Conservation (phyloP, 92 coral and sea anemone genomes). For the Pocillopora grandis region DNA sequence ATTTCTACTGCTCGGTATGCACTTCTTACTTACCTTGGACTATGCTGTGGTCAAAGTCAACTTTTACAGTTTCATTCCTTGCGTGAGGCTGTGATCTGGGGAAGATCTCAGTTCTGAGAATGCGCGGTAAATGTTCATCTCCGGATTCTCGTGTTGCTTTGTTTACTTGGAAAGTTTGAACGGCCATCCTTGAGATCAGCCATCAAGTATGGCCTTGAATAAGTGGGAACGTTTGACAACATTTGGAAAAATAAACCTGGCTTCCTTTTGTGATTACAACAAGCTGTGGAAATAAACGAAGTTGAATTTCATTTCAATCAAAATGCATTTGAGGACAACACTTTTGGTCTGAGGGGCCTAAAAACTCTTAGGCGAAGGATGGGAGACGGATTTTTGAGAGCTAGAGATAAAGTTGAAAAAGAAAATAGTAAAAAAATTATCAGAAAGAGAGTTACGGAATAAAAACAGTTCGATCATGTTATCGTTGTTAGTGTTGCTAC, state of each 20-base stretch:
- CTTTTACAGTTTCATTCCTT: neutral
- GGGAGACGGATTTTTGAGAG: too few relatives aligned
- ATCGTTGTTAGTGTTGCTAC: too few relatives aligned
- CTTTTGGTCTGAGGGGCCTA: too few relatives aligned
- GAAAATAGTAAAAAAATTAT: too few relatives aligned
- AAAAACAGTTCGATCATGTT: too few relatives aligned
- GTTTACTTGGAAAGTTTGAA: constrained; percentile 4
- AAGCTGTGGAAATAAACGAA: neutral
- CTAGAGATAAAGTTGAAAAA: too few relatives aligned
- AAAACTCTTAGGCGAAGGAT: too few relatives aligned
- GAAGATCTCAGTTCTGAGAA: constrained; percentile 19
- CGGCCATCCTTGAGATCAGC: constrained; percentile 1
- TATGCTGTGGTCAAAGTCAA: neutral
- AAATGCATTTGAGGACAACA: neutral
- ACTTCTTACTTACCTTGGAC: constrained; percentile 21
- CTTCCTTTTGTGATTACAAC: neutral
- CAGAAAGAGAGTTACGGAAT: too few relatives aligned
- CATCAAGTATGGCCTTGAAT: neutral
- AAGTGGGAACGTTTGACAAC: neutral
- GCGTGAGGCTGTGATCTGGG: constrained; percentile 16
- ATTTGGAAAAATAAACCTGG: neutral
- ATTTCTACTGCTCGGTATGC: too few relatives aligned
- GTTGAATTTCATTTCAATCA: neutral
- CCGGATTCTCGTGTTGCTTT: constrained; percentile 21
- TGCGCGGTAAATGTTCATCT: constrained; percentile 27